These are phyloP conservation scores for Dysmachus trigonus DNA, from an alignment of 2,888 invertebrate genomes.

Conservation along the genomic window DNA sequence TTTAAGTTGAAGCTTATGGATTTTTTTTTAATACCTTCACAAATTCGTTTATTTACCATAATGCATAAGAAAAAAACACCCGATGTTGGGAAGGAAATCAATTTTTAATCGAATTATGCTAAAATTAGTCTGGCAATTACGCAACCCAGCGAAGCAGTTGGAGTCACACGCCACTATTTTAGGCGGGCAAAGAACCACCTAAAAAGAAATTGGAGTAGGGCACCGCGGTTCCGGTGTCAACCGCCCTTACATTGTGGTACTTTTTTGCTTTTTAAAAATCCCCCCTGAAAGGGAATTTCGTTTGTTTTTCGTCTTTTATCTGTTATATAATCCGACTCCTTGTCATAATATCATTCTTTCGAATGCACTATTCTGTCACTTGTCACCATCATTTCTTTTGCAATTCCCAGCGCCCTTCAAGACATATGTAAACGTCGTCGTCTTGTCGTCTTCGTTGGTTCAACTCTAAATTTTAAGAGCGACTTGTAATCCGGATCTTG, in stretches of 20 bases:
- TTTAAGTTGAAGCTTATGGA: background rate
- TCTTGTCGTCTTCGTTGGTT: background rate
- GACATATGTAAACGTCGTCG: background rate
- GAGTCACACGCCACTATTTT: background rate
- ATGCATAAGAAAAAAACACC: background rate
- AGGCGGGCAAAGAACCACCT: conserved; percentile 11
- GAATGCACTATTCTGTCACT: background rate
- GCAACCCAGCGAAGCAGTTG: background rate
- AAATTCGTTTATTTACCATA: background rate
- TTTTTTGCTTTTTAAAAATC: background rate
- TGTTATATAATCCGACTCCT: conserved; percentile 14
- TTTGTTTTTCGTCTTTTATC: background rate
- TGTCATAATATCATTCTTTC: background rate
- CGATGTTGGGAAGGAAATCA: background rate
- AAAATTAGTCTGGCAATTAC: conserved; percentile 22
- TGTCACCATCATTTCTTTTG: background rate
- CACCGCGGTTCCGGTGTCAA: background rate
- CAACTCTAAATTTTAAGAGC: background rate
- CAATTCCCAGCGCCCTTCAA: background rate
- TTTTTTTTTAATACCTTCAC: background rate
- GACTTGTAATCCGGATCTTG: background rate
- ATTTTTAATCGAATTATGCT: background rate
- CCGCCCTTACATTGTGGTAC: background rate
- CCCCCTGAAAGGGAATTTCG: background rate
- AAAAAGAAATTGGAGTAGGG: background rate